Evolutionary conservation across 2,797 vertebrate species (phyloP), one percentile per base, ranked within the genome.

Genomic region (Pachyuromys duprasi): DNA sequence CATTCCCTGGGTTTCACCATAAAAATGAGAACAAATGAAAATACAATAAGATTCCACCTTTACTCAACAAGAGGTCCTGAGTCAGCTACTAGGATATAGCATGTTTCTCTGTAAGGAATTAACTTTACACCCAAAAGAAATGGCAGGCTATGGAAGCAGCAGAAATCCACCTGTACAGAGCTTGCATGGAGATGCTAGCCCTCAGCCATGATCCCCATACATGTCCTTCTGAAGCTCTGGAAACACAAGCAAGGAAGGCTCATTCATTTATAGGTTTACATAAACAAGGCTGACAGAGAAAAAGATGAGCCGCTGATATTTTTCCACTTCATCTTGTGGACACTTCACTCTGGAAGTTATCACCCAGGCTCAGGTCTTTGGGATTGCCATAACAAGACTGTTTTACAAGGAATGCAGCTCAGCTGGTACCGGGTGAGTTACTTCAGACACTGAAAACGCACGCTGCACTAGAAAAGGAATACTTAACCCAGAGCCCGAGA

Each of bases 281-380:
- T 98, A 97, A 98, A 97, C 97, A 97, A 97, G 55, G 55, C 84
- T 90, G 96, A 96, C 97, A 97, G 93, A 92, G 82, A 88, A 96
- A 97, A 97, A 39, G 92, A 97, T 95, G 94, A 90, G 79, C 97
- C 78, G 95, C 90, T 95, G 76, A 75, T 95, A 86, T 86, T 97
- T 97, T 96, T 96, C 96, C 95, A 93, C 96, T 96, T 97, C 94
- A 91, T 95, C 89, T 39, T 89, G 94, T 93, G 96, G 95, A 86
- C 86, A 91, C 57, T 89, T 94, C 69, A 96, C 94, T 97, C 97
- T 97, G 97, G 97, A 97, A 94, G 74, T 90, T 79, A 93, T 97
- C 97, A 97, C 62, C 76, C 81, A 22, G 67, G 75, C 80, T 91
- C 72, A 86, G 39, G 76, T 89, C 91, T 96, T 80, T 22, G 26